Evolutionary conservation across 2,113 vertebrate species (phyloP).

Genomic region (Odontesthes bonariensis): DNA sequence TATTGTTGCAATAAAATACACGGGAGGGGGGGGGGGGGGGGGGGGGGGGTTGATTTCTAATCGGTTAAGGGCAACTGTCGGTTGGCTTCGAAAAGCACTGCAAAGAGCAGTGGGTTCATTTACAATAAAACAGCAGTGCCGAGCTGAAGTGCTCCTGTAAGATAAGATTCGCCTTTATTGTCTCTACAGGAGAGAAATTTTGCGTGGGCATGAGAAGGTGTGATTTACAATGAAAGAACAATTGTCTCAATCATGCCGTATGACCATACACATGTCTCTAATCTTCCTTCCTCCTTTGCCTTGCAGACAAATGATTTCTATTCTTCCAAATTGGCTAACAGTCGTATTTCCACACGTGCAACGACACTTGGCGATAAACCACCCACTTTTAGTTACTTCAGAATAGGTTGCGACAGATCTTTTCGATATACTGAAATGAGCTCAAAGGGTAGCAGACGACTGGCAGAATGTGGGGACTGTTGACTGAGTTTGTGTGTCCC

Average conservation of each 20-base stretch:
- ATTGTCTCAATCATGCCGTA: neutral
- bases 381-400: neutral
- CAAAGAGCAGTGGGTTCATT: neutral
- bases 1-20: conserved; percentile 19
- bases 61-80: neutral
- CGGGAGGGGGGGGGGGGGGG: too few relatives aligned
- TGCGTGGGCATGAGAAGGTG: too few relatives aligned
- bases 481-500: neutral
- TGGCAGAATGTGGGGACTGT: neutral
- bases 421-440: neutral
- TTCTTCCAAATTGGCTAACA: neutral
- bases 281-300: neutral
- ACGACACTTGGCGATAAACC: neutral
- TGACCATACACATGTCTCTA: neutral
- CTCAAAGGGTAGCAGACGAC: neutral
- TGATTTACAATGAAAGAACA: too few relatives aligned
- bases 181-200: too few relatives aligned
- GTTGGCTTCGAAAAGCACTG: neutral
- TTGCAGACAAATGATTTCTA: neutral
- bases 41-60: conserved; percentile 18
- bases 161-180: too few relatives aligned
- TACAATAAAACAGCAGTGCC: neutral
- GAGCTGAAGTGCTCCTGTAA: neutral
- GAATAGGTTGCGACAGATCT: neutral
- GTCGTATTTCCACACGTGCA: neutral